Evolutionary conservation across 2,797 vertebrate genomes (phyloP).

Genomic region (Xiphophorus birchmanni): DNA sequence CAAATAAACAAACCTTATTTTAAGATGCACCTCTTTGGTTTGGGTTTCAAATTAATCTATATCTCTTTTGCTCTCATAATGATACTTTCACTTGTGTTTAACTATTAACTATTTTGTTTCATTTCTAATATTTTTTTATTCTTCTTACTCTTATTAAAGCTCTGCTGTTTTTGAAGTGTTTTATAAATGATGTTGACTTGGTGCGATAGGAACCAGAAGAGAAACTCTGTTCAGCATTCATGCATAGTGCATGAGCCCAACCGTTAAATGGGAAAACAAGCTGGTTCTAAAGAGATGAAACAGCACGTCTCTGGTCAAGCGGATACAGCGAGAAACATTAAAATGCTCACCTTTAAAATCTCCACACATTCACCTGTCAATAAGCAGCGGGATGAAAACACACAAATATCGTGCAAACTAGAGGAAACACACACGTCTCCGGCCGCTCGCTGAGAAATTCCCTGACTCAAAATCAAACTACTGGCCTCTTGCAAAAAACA

Average conservation of each 20-base stretch:
- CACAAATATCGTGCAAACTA: constrained; percentile 33
- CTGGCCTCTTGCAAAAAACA: background rate
- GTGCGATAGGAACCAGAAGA: background rate
- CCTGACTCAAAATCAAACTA: constrained; percentile 3
- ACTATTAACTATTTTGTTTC: background rate
- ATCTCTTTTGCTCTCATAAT: background rate
- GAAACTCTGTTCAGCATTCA: background rate
- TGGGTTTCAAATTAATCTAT: background rate
- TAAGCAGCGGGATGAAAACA: constrained; percentile 25
- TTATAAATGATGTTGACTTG: background rate
- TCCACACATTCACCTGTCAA: constrained; percentile 61
- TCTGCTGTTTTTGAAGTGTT: background rate
- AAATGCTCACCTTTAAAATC: constrained; percentile 13
- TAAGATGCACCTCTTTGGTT: background rate
- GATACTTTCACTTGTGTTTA: background rate
- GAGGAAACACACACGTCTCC: constrained; percentile 34
- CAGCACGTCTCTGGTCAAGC: background rate
- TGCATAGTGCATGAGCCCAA: background rate
- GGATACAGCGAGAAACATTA: background rate
- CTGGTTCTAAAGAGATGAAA: constrained; percentile 9
- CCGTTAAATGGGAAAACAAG: background rate
- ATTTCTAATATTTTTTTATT: background rate
- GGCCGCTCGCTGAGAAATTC: background rate
- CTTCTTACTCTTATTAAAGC: background rate
- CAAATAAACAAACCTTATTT: background rate